A percentile compares a stretch with the other conserved stretches of the same genome.
Conservation (phyloP, 1,140 invertebrate genomes). For the Drosophila tropicalis region DNA sequence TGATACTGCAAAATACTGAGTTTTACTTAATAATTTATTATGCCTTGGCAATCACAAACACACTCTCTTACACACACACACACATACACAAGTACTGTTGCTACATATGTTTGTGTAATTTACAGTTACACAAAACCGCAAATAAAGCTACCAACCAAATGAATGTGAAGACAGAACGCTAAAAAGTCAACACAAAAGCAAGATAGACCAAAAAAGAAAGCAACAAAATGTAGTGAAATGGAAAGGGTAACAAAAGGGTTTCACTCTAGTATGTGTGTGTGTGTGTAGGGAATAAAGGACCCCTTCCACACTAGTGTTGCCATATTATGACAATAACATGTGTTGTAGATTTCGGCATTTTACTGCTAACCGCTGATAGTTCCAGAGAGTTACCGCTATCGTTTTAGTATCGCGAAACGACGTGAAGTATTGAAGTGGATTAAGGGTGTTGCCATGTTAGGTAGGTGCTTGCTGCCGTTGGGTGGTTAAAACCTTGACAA, state of each 20-base stretch:
- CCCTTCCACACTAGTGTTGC: not conserved
- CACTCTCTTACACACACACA: constrained; percentile 21
- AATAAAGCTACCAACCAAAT: constrained; percentile 76
- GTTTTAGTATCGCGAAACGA: constrained; percentile 7
- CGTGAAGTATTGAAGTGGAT: not conserved
- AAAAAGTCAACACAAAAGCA: constrained; percentile 70
- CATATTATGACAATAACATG: constrained; percentile 76
- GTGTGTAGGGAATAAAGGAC: not conserved
- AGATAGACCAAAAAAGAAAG: constrained; percentile 15
- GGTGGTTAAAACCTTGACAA: not conserved
- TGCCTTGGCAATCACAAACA: constrained; percentile 68
- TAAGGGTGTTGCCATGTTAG: not conserved
- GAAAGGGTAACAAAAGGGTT: constrained; percentile 1
- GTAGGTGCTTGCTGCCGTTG: too few species aligned
- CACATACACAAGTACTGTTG: constrained; percentile 11
- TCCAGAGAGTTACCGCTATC: constrained; percentile 24
- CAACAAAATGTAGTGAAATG: not conserved
- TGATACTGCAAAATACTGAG: constrained; percentile 65
- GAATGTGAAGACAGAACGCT: constrained; percentile 72
- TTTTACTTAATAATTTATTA: constrained; percentile 78
- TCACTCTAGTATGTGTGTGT: too few species aligned
- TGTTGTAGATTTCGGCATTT: constrained; percentile 30
- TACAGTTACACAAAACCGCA: constrained; percentile 78
- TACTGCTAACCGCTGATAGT: constrained; percentile 46
- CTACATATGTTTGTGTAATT: constrained; percentile 79